These are phyloP conservation scores for Pelecanoides urinatrix DNA, from an alignment of 2,113 vertebrate genomes.

Conservation along the genomic window DNA sequence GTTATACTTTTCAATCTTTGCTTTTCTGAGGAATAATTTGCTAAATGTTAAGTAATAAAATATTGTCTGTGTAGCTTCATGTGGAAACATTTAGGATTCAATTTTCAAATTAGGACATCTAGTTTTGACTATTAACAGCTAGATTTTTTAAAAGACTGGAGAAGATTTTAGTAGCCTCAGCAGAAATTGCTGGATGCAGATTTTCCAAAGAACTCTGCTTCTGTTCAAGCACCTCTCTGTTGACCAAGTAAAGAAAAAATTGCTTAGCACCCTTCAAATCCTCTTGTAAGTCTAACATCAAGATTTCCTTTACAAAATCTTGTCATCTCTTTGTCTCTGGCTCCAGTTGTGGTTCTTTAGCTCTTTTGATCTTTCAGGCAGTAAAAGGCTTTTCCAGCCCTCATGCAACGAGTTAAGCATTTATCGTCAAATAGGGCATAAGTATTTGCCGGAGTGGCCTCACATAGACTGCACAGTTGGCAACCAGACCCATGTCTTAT, in stretches of 20 bases:
- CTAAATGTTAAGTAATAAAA: not conserved
- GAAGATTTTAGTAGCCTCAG: not conserved
- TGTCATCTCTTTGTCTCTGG: not conserved
- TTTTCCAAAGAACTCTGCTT: not conserved
- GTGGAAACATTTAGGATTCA: not conserved
- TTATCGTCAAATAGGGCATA: not conserved
- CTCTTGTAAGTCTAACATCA: not conserved
- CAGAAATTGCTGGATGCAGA: not conserved
- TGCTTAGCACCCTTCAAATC: not conserved
- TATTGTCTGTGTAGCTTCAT: not conserved
- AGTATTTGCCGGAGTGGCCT: not conserved
- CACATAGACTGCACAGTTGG: not conserved
- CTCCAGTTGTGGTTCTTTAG: not conserved
- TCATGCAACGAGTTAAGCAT: not conserved
- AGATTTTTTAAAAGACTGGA: not conserved
- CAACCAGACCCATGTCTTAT: not conserved
- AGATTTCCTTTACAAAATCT: not conserved
- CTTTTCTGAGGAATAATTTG: not conserved
- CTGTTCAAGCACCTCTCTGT: not conserved
- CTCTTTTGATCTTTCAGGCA: slow-evolving; percentile 20
- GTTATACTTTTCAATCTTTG: not conserved
- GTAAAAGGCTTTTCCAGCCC: not conserved
- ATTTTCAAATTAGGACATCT: slow-evolving; percentile 32
- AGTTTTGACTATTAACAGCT: not conserved
- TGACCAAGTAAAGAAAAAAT: not conserved